phyloP scores from a whole-genome alignment of 2,113 vertebrate species.

The Glareola pratincola region DNA sequence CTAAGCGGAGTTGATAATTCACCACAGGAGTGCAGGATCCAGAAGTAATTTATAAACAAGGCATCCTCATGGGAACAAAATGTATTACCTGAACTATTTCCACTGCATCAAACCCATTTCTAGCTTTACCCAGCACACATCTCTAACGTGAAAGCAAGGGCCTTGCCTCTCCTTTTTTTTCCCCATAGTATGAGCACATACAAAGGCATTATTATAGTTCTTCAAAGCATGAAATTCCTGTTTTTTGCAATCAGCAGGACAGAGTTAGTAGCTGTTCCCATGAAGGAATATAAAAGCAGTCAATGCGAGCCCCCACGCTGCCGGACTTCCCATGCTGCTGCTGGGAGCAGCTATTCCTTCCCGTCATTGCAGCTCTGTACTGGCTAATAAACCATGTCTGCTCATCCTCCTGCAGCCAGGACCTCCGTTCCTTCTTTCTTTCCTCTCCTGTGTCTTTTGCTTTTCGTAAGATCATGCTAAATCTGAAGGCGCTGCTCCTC shows the following conservation, averaged over 20 bases:
- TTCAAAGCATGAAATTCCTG: neutral
- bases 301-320: neutral
- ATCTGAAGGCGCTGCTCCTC: neutral
- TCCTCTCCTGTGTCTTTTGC: neutral
- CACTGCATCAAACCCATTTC: neutral
- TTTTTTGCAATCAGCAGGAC: neutral
- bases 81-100: neutral
- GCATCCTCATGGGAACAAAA: neutral
- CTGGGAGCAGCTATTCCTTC: neutral
- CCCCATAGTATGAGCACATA: neutral
- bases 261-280: neutral
- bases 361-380: fast-evolving
- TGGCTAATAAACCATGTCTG: neutral
- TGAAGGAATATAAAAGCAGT: neutral
- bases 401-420: neutral
- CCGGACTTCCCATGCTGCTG: neutral
- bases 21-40: neutral
- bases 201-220: neutral
- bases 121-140: neutral
- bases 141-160: neutral
- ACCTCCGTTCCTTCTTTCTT: neutral
- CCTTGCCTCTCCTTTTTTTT: neutral
- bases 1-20: neutral
- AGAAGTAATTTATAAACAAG: neutral
- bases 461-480: neutral